Percentiles rank a stretch among this genome's conserved stretches.
Conservation (phyloP, 2,113 vertebrate species). For the Rutilus rutilus region DNA sequence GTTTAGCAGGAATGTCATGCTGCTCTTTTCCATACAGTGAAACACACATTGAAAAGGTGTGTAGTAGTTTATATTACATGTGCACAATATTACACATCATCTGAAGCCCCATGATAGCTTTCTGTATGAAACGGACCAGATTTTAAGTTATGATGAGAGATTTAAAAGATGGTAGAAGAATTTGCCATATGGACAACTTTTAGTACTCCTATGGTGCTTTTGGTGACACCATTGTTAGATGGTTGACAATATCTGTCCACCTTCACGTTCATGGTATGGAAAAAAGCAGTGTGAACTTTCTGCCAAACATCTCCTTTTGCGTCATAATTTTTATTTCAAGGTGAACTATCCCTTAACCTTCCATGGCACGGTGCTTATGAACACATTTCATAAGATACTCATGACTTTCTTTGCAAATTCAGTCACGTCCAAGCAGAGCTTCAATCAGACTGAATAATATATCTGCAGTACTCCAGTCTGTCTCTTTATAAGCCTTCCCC, state of each 20-base stretch:
- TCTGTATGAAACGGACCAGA: not conserved
- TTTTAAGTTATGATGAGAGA: not conserved
- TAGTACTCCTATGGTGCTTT: not conserved
- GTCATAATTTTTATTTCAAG: not conserved
- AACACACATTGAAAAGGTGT: not conserved
- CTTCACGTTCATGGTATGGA: not conserved
- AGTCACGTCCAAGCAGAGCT: conserved; percentile 76
- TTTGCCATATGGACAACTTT: not conserved
- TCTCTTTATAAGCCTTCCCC: conserved; percentile 43
- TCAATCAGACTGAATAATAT: conserved; percentile 80
- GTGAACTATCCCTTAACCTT: conserved; percentile 55
- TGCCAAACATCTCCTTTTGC: conserved; percentile 25
- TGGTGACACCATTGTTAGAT: not conserved
- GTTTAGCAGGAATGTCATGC: not conserved
- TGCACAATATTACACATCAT: not conserved
- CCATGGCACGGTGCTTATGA: conserved; percentile 64
- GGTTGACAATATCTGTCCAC: not conserved
- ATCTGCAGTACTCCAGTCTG: conserved; percentile 71
- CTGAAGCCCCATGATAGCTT: not conserved
- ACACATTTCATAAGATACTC: conserved; percentile 66
- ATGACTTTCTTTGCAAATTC: conserved; percentile 74
- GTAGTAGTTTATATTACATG: not conserved
- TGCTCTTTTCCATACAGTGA: not conserved
- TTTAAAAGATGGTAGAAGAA: not conserved
- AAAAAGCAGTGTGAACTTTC: not conserved